Base-by-base conservation (phyloP, 2,113 vertebrate species). In the Lipotes vexillifer region DNA sequence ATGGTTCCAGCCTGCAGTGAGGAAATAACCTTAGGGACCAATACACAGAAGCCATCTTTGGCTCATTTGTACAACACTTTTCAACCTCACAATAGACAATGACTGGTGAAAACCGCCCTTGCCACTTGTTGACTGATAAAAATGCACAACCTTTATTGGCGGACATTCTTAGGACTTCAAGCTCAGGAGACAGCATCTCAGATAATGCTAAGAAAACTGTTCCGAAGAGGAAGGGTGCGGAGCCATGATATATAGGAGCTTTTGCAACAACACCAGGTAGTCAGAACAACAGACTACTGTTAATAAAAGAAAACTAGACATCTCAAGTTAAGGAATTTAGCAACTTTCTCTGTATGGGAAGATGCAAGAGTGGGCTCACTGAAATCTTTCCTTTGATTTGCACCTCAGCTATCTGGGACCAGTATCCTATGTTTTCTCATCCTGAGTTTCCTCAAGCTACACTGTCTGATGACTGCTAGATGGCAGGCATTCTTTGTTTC, bases 321-420 rank as follows among this genome's bases (percentile, higher is more conserved):
- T 33, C 20, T 52, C 46, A 77, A 52, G 74, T 52, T 77, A 77
- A 77, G 46, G 18, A 77, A 77, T 52, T 52, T 77, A 77, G 44
- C 17, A 25, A 3, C n/a, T 77, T 33, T 77, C 18, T n/a, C 7
- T 3, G 0, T 21, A 33, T n/a, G 74, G 49, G 10, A 52, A 52
- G 46, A 77, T 12, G 31, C 29, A 52, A 13, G 44, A 33, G 17
- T 52, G 29, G 17, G 31, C 17, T 52, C 46, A 49, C 17, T 52
- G 46, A 52, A 33, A 49, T 49, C 44, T 49, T 33, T 33, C 44
- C 44, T 31, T 49, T 18, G 15, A 44, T 49, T 11, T 11, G 72
- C 3, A 49, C 44, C 44, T 52, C 74, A 33, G 17, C 1, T 3
- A 20, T 12, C 29, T 33, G 46, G 44, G 20, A 77, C 44, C 74